These are phyloP conservation scores for Chrysotoxum bicinctum DNA, from an alignment of 2,888 invertebrate species.

Conservation along the genomic window DNA sequence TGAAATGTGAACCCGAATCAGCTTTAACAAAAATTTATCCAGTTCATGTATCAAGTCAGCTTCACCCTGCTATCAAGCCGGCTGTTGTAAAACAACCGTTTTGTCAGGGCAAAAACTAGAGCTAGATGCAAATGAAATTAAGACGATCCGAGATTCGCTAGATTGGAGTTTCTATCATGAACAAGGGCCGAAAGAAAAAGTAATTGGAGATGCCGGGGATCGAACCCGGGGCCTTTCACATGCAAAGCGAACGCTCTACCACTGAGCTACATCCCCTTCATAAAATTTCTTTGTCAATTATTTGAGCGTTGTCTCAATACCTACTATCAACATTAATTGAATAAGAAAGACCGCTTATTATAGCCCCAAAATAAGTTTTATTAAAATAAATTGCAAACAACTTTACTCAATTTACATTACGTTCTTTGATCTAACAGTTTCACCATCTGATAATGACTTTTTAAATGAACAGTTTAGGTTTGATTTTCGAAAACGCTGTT, in stretches of 20 bases:
- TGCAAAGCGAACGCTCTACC: constrained; percentile 79
- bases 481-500: background rate
- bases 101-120: no score
- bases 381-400: background rate
- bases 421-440: background rate
- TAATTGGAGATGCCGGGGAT: constrained; percentile 78
- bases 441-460: constrained; percentile 6
- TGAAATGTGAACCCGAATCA: no score
- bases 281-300: background rate
- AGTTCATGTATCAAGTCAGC: no score
- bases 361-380: background rate
- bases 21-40: no score
- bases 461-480: background rate
- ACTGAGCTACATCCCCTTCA: constrained; percentile 78
- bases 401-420: background rate
- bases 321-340: background rate
- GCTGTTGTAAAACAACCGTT: no score
- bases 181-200: background rate
- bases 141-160: no score
- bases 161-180: no score
- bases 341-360: background rate
- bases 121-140: no score
- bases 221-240: constrained; percentile 79
- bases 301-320: background rate
- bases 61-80: no score